Evolutionary conservation across 2,888 invertebrate species (phyloP).

Genomic region (Dioctria linearis): DNA sequence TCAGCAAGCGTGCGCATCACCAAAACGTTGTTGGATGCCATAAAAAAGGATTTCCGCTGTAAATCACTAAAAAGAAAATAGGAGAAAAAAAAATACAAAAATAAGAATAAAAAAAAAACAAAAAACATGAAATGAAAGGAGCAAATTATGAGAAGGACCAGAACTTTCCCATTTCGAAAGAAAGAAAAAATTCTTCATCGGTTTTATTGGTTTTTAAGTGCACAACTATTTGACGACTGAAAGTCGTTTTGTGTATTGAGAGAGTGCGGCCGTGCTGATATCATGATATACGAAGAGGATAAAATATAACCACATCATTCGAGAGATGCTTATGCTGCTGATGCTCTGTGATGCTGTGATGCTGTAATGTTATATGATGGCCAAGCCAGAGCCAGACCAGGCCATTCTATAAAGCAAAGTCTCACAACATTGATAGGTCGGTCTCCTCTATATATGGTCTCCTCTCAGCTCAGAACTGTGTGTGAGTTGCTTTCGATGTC

Average conservation of each 20-base stretch:
- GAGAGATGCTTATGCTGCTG: neutral
- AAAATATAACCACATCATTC: conserved; percentile 13
- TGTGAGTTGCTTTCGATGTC: conserved; percentile 51
- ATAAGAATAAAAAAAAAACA: too few relatives aligned
- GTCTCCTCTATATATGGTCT: too few relatives aligned
- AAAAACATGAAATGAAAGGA: conserved; percentile 28
- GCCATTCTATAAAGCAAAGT: neutral
- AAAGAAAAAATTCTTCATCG: conserved; percentile 41
- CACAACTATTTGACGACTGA: conserved; percentile 47
- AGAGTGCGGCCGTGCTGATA: conserved; percentile 34
- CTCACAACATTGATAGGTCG: neutral
- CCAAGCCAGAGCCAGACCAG: neutral
- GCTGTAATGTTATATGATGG: neutral
- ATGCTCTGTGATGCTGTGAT: neutral
- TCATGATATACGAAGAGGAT: conserved; percentile 26
- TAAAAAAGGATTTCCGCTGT: conserved; percentile 59
- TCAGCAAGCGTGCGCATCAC: neutral
- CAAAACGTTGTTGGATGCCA: conserved; percentile 40
- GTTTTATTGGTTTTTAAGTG: conserved; percentile 53
- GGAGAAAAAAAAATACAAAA: too few relatives aligned
- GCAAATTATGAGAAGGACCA: conserved; percentile 38
- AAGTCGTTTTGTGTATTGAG: conserved; percentile 35
- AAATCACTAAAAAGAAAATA: conserved; percentile 53
- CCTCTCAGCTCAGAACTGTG: neutral
- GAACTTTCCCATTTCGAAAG: conserved; percentile 41